Evolutionary conservation across 2,888 invertebrate species (phyloP).

Genomic region (Hypena proboscidalis): DNA sequence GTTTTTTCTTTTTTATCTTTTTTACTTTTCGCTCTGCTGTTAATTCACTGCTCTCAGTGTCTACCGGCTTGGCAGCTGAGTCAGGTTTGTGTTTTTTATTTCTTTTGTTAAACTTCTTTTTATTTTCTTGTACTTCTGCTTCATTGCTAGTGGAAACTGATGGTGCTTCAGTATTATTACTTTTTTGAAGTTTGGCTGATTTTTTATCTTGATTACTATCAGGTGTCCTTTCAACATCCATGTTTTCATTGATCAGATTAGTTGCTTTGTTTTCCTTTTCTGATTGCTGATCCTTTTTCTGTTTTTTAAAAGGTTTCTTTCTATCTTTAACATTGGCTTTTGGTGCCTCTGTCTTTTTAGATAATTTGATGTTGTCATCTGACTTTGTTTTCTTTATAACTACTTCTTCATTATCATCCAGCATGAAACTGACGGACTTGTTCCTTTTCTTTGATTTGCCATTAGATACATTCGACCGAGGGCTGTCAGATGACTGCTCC

Average conservation of each 20-base stretch:
- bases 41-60: slow-evolving; percentile 33
- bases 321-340: slow-evolving; percentile 31
- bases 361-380: slow-evolving; percentile 44
- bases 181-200: slow-evolving; percentile 30
- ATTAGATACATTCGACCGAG: slow-evolving; percentile 26
- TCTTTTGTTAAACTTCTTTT: slow-evolving; percentile 52
- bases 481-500: slow-evolving; percentile 44
- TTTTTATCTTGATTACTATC: slow-evolving; percentile 23
- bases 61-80: slow-evolving; percentile 30
- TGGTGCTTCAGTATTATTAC: slow-evolving; percentile 22
- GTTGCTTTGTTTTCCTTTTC: slow-evolving; percentile 50
- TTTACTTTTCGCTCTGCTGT: slow-evolving; percentile 37
- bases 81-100: slow-evolving; percentile 40
- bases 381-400: slow-evolving; percentile 67
- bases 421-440: slow-evolving; percentile 75
- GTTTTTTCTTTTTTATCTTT: slow-evolving; percentile 63
- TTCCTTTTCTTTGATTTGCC: slow-evolving; percentile 69
- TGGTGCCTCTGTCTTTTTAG: slow-evolving; percentile 26
- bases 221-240: slow-evolving; percentile 29
- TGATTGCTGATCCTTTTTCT: slow-evolving; percentile 37
- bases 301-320: slow-evolving; percentile 27
- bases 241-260: slow-evolving; percentile 25
- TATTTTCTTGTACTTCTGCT: slow-evolving; percentile 22
- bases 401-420: slow-evolving; percentile 66
- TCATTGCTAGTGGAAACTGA: slow-evolving; percentile 16